Evolutionary conservation across 2,797 vertebrate species (phyloP), one percentile per base, ranked within the genome.

Genomic region (Pteronotus mesoamericanus): DNA sequence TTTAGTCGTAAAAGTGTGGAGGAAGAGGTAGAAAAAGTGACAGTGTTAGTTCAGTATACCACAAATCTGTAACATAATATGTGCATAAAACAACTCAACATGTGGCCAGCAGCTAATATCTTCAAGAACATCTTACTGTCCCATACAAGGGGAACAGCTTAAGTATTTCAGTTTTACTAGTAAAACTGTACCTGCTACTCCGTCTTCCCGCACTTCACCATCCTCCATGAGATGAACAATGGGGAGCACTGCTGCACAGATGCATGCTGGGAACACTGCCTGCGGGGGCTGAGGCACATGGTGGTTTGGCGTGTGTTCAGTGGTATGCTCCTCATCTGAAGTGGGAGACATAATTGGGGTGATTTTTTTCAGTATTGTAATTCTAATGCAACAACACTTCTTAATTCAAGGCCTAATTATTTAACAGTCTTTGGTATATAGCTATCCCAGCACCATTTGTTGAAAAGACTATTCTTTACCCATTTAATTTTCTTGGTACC

Each of bases 181-280:
- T 39, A 57, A 93, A 66, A 91, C 64, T 92, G 39, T 98, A 99
- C 99, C 99, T 97, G 99, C 99, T 32, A 99, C 99, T 39, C 99
- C 99, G 72, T 99, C 99, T 87, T 99, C 99, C 69, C 99, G 99
- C 91, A 99, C 99, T 96, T 99, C 99, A 66, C 99, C 99, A 1
- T 99, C 99, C 98, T 99, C 99, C 99, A 99, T 99, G 89, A 99
- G 98, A 94, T 99, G 99, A 94, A 99, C 99, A 57, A 99, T 99
- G 5, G 99, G 99, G 9, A 99, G 98, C 57, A 99, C 99, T 0
- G 99, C 99, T 10, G 99, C 99, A 98, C 99, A 99, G 97, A 99
- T 99, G 98, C 99, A 99, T 2, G 99, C 99, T 98, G 99, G 99
- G 98, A 99, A 99, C 77, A 99, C 99, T 1, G 99, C 99, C 96